A percentile compares a stretch with the other conserved stretches of the same genome.
Evolutionary conservation across 2,888 invertebrate species (phyloP).

Genomic region (Hydraecia micacea): DNA sequence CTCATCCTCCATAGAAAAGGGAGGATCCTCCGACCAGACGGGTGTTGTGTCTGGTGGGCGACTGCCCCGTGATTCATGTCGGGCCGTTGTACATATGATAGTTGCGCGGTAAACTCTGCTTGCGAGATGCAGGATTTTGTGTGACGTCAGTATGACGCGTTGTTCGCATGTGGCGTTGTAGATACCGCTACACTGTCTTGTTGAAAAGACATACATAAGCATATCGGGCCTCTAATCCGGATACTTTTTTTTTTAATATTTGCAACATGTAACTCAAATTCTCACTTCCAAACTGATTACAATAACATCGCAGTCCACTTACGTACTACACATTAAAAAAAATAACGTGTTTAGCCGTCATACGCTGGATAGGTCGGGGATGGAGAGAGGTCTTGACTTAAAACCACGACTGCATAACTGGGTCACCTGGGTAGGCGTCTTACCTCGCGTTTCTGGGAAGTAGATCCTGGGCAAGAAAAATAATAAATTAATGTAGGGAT

Average conservation of each 20-base stretch:
- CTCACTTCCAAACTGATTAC: conserved; percentile 4
- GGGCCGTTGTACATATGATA: too few relatives aligned
- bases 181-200: not conserved
- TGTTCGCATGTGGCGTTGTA: too few relatives aligned
- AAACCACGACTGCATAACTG: conserved; percentile 92
- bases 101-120: too few relatives aligned
- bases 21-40: too few relatives aligned
- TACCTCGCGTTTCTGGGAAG: conserved; percentile 94
- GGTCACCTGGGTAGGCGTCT: conserved; percentile 91
- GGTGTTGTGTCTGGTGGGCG: too few relatives aligned
- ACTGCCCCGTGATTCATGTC: too few relatives aligned
- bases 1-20: too few relatives aligned
- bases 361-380: conserved; percentile 33
- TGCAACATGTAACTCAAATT: not conserved
- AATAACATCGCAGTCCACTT: not conserved
- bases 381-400: conserved; percentile 83
- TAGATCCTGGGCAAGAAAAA: conserved; percentile 88
- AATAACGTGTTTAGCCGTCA: conserved; percentile 52
- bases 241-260: not conserved
- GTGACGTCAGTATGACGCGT: too few relatives aligned
- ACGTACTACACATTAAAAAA: conserved; percentile 7
- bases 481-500: not conserved
- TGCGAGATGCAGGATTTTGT: too few relatives aligned
- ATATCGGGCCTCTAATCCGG: not conserved
- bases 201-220: not conserved